Evolutionary conservation across 2,113 vertebrate genomes (phyloP), one percentile per base, ranked within the genome.

Genomic region (Meriones unguiculatus): DNA sequence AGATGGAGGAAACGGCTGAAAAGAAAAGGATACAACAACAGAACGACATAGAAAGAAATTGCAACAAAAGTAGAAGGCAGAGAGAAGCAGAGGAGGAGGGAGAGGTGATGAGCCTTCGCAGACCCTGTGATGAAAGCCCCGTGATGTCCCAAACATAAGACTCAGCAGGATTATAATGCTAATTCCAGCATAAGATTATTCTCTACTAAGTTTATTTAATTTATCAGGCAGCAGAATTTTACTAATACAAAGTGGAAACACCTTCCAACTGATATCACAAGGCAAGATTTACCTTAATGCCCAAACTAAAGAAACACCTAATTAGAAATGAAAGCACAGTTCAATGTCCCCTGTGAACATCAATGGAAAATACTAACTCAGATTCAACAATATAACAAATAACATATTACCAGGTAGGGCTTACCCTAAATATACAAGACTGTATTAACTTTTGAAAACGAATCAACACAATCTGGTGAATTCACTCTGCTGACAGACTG

Each of bases 401-500:
- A 65, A 22, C n/a, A 62, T 3, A 76, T 54, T 52, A 84, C 85
- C 73, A 89, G 73, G 7, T 89, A 86, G 69, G 11, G 10, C 76
- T 62, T 86, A 62, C 75, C 17, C 38, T 25, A 77, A 46, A 91
- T 72, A 70, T 46, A 77, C 3, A 89, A 87, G 18, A 20, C 38
- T 59, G 20, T 35, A 62, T 54, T 93, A 72, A 90, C 59, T 38
- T 89, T 96, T 69, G 30, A 73, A 94, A 81, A 87, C 69, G 41
- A 93, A 75, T 70, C 20, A 62, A 50, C 86, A 67, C 52, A 94
- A 77, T 89, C 69, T 89, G 87, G 69, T 73, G 87, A 89, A 73
- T 86, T 95, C 35, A 32, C 78, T 62, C 38, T 69, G 64, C 41
- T 87, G 87, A 73, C 32, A 89, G 87, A 69, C 8, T 90, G 35